Evolutionary conservation across 2,113 vertebrate genomes (phyloP).

Genomic region (Triplophysa rosa): DNA sequence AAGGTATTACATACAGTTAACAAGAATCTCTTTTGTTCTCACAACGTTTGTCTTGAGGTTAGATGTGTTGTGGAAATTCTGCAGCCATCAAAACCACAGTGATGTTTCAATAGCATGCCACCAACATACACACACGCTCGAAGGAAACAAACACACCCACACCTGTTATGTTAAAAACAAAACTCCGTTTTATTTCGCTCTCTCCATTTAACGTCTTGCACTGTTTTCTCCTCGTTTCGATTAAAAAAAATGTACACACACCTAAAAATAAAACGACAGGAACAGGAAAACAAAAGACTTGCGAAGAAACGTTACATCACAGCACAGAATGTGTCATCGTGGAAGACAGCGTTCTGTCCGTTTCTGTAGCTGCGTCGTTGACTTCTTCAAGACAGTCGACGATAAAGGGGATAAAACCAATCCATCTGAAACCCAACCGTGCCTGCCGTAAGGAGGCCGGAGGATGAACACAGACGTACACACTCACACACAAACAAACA

Average conservation of each 20-base stretch:
- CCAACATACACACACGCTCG: not conserved
- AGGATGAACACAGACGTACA: constrained; percentile 42
- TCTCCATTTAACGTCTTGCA: constrained; percentile 62
- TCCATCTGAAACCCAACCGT: constrained; percentile 54
- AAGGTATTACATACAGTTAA: no score
- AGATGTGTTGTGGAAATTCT: not conserved
- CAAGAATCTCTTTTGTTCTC: no score
- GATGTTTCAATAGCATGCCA: not conserved
- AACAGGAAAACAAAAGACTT: constrained; percentile 52
- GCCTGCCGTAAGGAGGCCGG: constrained; percentile 53
- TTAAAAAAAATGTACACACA: constrained; percentile 61
- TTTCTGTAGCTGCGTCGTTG: constrained; percentile 51
- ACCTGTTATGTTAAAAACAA: constrained; percentile 73
- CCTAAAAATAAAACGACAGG: constrained; percentile 51
- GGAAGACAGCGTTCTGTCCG: constrained; percentile 61
- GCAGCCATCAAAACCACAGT: not conserved
- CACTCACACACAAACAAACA: constrained; percentile 26
- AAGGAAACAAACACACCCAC: constrained; percentile 8
- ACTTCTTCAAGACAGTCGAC: constrained; percentile 46
- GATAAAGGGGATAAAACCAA: constrained; percentile 44
- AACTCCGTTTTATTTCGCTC: constrained; percentile 68
- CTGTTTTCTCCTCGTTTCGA: constrained; percentile 66
- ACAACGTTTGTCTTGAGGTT: no score
- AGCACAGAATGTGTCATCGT: constrained; percentile 63
- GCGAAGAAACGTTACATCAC: constrained; percentile 57